Conservation (phyloP, 1,140 invertebrate species). For the Pseudomyrmex pallidus region DNA sequence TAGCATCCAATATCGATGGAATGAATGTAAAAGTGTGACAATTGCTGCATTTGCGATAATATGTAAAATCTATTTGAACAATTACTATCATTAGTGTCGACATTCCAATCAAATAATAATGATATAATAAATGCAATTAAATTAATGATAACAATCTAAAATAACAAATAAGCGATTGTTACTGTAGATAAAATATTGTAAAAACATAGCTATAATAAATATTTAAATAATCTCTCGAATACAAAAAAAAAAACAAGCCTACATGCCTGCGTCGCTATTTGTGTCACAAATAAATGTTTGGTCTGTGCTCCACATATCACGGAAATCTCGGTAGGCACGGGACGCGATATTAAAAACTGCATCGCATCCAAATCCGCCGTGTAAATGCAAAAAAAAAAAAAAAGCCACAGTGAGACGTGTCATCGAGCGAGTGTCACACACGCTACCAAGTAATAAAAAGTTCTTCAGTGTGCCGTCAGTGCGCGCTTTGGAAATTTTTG, state of each 20-base stretch:
- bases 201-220: no score
- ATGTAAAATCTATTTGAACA: no score
- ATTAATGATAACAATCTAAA: no score
- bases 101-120: no score
- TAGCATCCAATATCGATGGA: no score
- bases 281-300: conserved; percentile 38
- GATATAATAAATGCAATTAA: no score
- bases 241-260: not conserved
- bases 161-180: no score
- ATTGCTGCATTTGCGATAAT: no score
- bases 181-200: no score
- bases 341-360: conserved; percentile 44
- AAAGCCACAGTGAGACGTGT: conserved; percentile 23
- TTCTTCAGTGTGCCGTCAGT: not conserved
- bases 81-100: no score
- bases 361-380: conserved; percentile 45
- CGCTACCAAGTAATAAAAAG: conserved; percentile 39
- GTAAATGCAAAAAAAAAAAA: conserved; percentile 36
- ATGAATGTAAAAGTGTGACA: no score
- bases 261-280: conserved; percentile 17
- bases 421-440: conserved; percentile 4
- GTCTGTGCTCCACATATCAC: conserved; percentile 22
- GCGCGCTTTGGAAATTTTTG: conserved; percentile 7
- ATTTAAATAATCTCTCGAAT: not conserved
- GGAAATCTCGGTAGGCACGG: conserved; percentile 10